phyloP scores from a whole-genome alignment of 2,797 vertebrate genomes.

The Pseudocheirus occidentalis region DNA sequence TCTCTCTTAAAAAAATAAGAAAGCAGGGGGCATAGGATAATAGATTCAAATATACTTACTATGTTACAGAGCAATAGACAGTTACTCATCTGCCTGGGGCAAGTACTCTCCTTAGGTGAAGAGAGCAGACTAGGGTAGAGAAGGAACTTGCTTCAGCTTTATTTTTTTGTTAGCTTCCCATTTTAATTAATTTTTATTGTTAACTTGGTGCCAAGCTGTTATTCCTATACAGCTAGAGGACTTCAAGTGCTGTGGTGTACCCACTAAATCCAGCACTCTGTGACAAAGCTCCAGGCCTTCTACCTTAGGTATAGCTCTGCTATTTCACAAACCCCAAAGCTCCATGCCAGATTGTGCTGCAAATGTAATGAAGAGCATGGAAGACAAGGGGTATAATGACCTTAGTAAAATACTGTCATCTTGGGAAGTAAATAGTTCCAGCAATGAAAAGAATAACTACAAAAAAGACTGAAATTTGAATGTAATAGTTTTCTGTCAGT shows the following conservation, averaged over 20 bases:
- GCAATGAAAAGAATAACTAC: constrained; percentile 55
- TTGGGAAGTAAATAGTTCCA: rapidly evolving
- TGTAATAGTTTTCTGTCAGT: constrained; percentile 75
- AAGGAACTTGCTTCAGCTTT: neutral
- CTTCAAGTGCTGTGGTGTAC: neutral
- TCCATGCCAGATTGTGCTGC: constrained; percentile 53
- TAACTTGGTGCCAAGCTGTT: neutral
- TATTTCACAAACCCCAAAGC: constrained; percentile 53
- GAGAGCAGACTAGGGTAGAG: neutral
- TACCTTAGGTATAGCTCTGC: neutral
- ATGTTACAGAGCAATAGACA: neutral
- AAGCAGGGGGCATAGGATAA: neutral
- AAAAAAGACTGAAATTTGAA: constrained; percentile 67
- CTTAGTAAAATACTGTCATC: constrained; percentile 42
- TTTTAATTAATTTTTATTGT: neutral
- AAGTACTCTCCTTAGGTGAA: neutral
- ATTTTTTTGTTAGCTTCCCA: neutral
- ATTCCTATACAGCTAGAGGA: neutral
- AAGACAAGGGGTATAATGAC: constrained; percentile 34
- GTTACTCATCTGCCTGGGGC: neutral
- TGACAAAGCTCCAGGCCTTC: neutral
- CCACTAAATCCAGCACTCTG: neutral
- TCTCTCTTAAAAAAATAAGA: neutral
- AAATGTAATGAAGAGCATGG: constrained; percentile 57
- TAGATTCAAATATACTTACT: neutral